phyloP scores from a whole-genome alignment of 2,797 vertebrate genomes.

The Hoplostethus mediterraneus region DNA sequence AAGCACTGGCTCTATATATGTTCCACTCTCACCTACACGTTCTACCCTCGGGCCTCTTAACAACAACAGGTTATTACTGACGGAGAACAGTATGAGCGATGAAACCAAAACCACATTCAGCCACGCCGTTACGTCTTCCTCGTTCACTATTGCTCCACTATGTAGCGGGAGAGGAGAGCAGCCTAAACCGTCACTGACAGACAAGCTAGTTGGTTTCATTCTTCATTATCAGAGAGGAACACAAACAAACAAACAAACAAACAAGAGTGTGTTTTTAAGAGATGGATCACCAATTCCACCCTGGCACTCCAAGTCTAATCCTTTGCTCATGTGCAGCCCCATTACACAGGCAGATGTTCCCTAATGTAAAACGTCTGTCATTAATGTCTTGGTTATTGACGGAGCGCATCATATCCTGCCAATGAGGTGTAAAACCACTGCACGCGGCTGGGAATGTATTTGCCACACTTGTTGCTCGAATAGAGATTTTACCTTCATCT shows the following conservation, averaged over 20 bases:
- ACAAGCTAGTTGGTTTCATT: constrained; percentile 74
- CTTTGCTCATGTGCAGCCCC: constrained; percentile 62
- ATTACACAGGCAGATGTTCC: constrained; percentile 74
- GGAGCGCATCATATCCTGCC: constrained; percentile 25
- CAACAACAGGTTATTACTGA: constrained; percentile 38
- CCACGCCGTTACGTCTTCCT: constrained; percentile 39
- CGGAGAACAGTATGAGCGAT: constrained; percentile 28
- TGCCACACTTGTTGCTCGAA: constrained; percentile 47
- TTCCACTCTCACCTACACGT: constrained; percentile 12
- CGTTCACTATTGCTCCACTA: constrained; percentile 31
- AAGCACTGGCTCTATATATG: not conserved
- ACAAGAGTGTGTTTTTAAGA: constrained; percentile 64
- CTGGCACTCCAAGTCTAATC: constrained; percentile 55
- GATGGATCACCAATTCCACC: constrained; percentile 45
- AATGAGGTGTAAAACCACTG: constrained; percentile 35
- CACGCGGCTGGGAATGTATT: not conserved
- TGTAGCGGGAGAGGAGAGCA: constrained; percentile 45
- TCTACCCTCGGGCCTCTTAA: constrained; percentile 17
- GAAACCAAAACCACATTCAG: constrained; percentile 34
- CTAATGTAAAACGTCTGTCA: constrained; percentile 49
- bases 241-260: constrained; percentile 46
- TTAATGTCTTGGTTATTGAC: constrained; percentile 50
- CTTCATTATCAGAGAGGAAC: constrained; percentile 68
- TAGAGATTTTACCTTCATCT: constrained; percentile 17
- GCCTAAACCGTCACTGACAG: constrained; percentile 63